Evolutionary conservation across 2,113 vertebrate genomes (phyloP).

Genomic region (Fregetta grallaria): DNA sequence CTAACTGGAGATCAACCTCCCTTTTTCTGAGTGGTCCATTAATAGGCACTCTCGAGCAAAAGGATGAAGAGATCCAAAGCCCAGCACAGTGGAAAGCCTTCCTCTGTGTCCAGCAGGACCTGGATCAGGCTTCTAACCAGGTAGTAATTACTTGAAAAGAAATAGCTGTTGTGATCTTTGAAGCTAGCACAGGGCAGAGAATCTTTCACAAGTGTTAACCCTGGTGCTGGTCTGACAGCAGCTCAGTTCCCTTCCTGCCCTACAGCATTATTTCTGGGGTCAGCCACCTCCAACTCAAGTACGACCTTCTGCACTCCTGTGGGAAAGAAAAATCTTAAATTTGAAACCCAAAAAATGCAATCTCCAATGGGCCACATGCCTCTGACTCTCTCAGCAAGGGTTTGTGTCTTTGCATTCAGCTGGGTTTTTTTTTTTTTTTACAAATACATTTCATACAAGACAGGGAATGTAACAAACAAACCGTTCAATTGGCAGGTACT

Average conservation of each 20-base stretch:
- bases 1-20: neutral
- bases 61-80: neutral
- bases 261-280: neutral
- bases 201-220: neutral
- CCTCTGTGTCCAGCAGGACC: neutral
- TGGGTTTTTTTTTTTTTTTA: neutral
- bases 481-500: constrained; percentile 3
- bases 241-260: neutral
- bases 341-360: neutral
- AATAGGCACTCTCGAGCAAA: neutral
- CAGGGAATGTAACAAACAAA: neutral
- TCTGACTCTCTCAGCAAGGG: neutral
- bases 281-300: neutral
- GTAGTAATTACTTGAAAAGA: neutral
- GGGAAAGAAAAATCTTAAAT: neutral
- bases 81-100: neutral
- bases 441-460: neutral
- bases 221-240: neutral
- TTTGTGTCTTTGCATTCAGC: neutral
- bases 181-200: neutral
- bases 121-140: neutral
- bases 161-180: neutral
- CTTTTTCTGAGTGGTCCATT: neutral
- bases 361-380: neutral
- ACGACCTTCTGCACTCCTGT: neutral